Conservation (phyloP, 2,113 vertebrate species). For the Gulo gulo region DNA sequence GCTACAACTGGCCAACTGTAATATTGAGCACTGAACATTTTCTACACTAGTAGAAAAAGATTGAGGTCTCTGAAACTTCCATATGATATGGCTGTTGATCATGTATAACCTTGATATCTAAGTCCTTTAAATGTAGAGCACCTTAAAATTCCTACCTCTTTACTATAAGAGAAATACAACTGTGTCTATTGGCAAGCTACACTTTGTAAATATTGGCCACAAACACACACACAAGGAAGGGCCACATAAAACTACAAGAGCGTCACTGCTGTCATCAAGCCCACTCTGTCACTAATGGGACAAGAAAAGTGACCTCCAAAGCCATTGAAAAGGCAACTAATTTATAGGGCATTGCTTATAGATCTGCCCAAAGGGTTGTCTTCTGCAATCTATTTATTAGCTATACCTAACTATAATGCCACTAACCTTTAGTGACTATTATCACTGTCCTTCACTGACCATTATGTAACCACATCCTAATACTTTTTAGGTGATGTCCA, state of each 20-base stretch:
- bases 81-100: constrained; percentile 1
- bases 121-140: not conserved
- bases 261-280: not conserved
- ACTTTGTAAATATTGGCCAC: constrained; percentile 42
- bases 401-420: not conserved
- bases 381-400: not conserved
- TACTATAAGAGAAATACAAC: not conserved
- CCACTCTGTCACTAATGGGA: not conserved
- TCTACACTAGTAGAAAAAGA: not conserved
- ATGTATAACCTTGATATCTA: not conserved
- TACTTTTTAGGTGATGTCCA: not conserved
- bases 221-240: not conserved
- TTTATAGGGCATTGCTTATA: not conserved
- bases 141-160: constrained; percentile 32
- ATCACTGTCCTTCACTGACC: not conserved
- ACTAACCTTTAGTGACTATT: not conserved
- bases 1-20: not conserved
- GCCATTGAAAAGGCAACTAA: not conserved
- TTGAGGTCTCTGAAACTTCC: constrained; percentile 18
- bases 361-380: not conserved
- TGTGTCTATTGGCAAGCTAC: not conserved
- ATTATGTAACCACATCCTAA: not conserved
- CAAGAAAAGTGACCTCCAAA: not conserved
- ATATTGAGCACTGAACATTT: not conserved
- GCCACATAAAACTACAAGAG: not conserved